Percentiles rank a stretch among this genome's conserved stretches.
These are phyloP conservation scores for Sebastes cheni DNA, from an alignment of 2,797 vertebrate genomes.

Conservation along the genomic window DNA sequence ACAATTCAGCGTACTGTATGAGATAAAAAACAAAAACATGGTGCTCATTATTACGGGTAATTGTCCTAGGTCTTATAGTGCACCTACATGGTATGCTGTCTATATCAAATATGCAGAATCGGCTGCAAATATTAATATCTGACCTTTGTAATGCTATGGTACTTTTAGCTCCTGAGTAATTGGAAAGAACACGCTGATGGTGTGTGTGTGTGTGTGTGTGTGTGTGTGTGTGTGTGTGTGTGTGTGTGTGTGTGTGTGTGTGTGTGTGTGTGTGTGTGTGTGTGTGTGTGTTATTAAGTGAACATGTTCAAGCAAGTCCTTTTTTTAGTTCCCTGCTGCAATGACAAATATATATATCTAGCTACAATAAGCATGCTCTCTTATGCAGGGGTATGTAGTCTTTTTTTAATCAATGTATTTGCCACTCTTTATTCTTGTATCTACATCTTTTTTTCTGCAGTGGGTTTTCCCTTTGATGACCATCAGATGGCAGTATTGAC, in stretches of 20 bases:
- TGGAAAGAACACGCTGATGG: background rate
- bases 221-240: too few relatives aligned
- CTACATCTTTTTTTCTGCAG: background rate
- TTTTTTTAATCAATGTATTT: background rate
- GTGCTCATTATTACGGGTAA: background rate
- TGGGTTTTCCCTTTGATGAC: constrained; percentile 15
- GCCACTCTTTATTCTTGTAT: background rate
- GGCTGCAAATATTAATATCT: background rate
- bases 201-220: background rate
- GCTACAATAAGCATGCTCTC: background rate
- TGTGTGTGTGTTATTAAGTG: background rate
- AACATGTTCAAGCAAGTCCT: background rate
- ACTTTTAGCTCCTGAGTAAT: background rate
- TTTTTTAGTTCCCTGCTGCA: background rate
- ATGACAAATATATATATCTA: background rate
- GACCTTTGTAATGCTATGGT: background rate
- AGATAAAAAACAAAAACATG: background rate
- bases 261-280: too few relatives aligned
- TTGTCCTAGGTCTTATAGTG: background rate
- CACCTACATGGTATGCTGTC: background rate
- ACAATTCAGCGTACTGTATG: background rate
- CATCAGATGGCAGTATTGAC: constrained; percentile 83
- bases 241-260: too few relatives aligned
- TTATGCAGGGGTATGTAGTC: background rate
- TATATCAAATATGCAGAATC: background rate